Evolutionary conservation across 2,797 vertebrate genomes (phyloP).

Genomic region (Sparidentex hasta): DNA sequence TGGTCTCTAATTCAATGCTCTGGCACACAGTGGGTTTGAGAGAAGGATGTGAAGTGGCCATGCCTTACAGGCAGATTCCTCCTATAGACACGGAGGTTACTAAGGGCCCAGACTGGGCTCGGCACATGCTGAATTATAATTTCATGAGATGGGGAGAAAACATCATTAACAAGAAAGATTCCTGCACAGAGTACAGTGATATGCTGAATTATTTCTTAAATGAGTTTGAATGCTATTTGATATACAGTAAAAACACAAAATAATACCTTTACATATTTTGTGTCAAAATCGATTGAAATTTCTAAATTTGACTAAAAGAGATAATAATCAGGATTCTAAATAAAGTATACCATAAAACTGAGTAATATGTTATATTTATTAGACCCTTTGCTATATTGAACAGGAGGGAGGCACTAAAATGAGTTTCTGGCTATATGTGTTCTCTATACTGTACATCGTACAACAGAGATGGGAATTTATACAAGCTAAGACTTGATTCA

Average conservation of each 20-base stretch:
- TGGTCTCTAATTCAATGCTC: slow-evolving; percentile 78
- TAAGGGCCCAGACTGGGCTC: slow-evolving; percentile 17
- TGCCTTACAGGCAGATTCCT: slow-evolving; percentile 65
- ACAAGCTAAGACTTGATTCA: slow-evolving; percentile 55
- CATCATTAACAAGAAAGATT: slow-evolving; percentile 6
- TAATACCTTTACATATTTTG: too few relatives aligned
- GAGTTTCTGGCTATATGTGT: neutral
- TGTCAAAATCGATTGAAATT: neutral
- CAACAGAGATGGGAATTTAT: slow-evolving; percentile 37
- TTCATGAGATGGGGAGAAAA: slow-evolving; percentile 28
- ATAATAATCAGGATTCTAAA: neutral
- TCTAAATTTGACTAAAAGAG: neutral
- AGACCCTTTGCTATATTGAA: neutral
- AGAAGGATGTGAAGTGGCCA: slow-evolving; percentile 62
- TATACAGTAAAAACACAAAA: neutral
- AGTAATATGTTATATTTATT: neutral
- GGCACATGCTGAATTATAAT: slow-evolving; percentile 13
- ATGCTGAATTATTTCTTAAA: neutral
- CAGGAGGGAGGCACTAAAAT: neutral
- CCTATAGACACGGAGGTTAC: slow-evolving; percentile 41
- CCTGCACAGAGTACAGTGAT: neutral
- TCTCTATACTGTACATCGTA: neutral
- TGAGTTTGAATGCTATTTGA: neutral
- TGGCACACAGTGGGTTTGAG: slow-evolving; percentile 59
- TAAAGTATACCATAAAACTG: slow-evolving; percentile 3